phyloP scores from a whole-genome alignment of 37 sponge, comb jelly and placozoan species.

The Amphimedon queenslandica region DNA sequence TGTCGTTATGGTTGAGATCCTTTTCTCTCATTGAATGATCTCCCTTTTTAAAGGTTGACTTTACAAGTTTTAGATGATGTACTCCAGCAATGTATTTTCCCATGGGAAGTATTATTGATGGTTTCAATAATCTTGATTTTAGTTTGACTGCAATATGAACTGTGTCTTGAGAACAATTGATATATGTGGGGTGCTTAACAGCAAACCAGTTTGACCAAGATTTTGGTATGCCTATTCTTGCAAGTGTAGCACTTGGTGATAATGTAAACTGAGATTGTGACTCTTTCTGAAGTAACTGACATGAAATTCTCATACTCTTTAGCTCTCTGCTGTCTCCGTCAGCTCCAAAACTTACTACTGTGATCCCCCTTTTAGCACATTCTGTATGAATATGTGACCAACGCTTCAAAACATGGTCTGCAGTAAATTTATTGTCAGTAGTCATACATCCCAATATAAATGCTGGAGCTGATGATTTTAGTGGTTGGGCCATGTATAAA shows the following conservation, averaged over 20 bases:
- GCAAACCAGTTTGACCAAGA: constrained; percentile 11
- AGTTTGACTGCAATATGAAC: constrained; percentile 42
- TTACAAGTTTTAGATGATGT: not conserved
- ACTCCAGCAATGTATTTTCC: constrained; percentile 10
- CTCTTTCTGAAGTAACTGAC: not conserved
- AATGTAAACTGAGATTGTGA: not conserved
- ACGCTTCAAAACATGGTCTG: constrained; percentile 14
- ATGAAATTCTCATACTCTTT: constrained; percentile 25
- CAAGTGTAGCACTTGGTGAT: not conserved
- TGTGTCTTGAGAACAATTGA: constrained; percentile 20
- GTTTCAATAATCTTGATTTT: constrained; percentile 24
- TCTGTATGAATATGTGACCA: constrained; percentile 15
- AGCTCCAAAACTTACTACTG: constrained; percentile 24
- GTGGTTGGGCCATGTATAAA: constrained; percentile 37
- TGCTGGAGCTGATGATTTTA: constrained; percentile 8
- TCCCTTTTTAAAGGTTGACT: constrained; percentile 2
- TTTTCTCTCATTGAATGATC: constrained; percentile 18
- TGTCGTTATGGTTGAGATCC: constrained; percentile 32
- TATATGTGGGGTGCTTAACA: constrained; percentile 2
- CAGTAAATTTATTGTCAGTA: constrained; percentile 28
- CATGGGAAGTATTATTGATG: constrained; percentile 18
- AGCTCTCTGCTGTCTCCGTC: constrained; percentile 29
- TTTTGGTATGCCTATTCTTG: constrained; percentile 9
- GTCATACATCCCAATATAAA: constrained; percentile 24
- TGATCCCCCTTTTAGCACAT: constrained; percentile 10